Conservation (phyloP, 2,113 vertebrate species). For the Ondatra zibethicus region DNA sequence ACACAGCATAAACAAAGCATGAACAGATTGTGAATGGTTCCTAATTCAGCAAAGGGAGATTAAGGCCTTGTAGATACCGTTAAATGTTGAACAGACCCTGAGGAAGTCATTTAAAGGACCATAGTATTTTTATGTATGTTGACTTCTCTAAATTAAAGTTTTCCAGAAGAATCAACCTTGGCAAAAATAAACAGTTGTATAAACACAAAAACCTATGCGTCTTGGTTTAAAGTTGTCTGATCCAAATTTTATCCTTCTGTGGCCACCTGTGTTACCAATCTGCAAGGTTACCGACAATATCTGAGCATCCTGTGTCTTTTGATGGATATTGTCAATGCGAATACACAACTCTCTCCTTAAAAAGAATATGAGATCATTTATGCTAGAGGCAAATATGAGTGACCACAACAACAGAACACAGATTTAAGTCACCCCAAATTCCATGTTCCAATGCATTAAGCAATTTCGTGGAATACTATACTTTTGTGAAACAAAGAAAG, state of each 20-base stretch:
- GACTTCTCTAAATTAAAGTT: conserved; percentile 53
- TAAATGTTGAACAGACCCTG: conserved; percentile 49
- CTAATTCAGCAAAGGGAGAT: conserved; percentile 74
- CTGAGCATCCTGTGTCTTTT: not conserved
- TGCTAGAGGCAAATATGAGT: too few species aligned
- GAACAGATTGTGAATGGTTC: conserved; percentile 70
- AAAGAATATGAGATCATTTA: not conserved
- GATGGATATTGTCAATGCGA: not conserved
- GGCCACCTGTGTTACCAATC: not conserved
- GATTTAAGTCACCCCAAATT: not conserved
- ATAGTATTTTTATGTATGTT: conserved; percentile 48
- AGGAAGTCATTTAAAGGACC: conserved; percentile 49
- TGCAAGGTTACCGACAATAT: not conserved
- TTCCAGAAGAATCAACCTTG: not conserved
- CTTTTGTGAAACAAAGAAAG: not conserved
- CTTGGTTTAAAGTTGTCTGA: conserved; percentile 41
- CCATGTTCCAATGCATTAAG: not conserved
- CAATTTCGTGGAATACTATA: not conserved
- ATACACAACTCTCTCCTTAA: not conserved
- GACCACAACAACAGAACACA: not conserved
- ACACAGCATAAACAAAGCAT: conserved; percentile 73
- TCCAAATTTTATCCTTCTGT: conserved; percentile 4
- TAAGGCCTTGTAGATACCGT: conserved; percentile 39
- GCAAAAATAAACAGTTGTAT: not conserved
- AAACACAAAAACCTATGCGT: not conserved